A percentile compares a stretch with the other conserved stretches of the same genome.
Evolutionary conservation across 2,113 vertebrate genomes (phyloP).

Genomic region (Dolichotis patagonum): DNA sequence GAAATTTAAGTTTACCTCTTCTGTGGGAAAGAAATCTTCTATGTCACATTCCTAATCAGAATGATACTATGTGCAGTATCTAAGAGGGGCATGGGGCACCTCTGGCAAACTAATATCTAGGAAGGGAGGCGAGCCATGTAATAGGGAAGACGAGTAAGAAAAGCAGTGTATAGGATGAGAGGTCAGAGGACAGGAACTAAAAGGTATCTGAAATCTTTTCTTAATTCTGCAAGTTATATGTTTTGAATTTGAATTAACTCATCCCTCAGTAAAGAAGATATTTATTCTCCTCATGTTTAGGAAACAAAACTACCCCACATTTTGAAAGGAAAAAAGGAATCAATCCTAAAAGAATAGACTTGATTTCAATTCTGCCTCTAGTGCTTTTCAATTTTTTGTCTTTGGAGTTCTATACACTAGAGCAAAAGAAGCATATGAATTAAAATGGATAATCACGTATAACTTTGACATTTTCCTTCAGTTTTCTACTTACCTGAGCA

Average conservation of each 20-base stretch:
- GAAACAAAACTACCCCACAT: not conserved
- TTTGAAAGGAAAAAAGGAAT: not conserved
- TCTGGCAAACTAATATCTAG: not conserved
- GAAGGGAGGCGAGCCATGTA: not conserved
- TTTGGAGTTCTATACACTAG: not conserved
- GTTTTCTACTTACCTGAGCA: not conserved
- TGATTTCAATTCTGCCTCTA: not conserved
- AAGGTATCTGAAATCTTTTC: not conserved
- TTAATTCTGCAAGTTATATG: not conserved
- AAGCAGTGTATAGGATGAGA: not conserved
- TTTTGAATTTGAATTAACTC: not conserved
- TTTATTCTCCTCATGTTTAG: not conserved
- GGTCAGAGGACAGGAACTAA: not conserved
- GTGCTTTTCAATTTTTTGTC: not conserved
- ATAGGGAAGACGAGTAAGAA: not conserved
- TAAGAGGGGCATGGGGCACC: not conserved
- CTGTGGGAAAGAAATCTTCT: not conserved
- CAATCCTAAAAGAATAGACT: not conserved
- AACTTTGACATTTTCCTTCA: not conserved
- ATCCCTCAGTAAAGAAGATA: not conserved
- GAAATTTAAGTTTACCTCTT: not conserved
- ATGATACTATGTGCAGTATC: not conserved
- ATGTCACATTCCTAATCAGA: not conserved
- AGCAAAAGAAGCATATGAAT: constrained; percentile 10
- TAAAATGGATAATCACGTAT: not conserved